phyloP scores from a whole-genome alignment of 2,113 vertebrate genomes.

The Cranoglanis bouderius region DNA sequence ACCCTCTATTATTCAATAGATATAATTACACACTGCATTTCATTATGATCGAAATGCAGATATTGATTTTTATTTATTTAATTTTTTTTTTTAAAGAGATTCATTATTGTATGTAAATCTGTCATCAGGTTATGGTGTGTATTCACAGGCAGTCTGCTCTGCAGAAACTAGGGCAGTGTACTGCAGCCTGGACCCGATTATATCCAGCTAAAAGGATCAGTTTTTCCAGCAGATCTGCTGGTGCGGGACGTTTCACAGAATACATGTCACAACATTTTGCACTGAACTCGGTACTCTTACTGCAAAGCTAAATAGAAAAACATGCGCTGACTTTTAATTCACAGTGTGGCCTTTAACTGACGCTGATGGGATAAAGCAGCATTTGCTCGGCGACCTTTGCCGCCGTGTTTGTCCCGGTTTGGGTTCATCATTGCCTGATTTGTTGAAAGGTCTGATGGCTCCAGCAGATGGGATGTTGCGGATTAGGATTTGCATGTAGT shows the following conservation, averaged over 20 bases:
- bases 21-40: not conserved
- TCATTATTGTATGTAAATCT: not conserved
- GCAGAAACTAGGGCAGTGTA: conserved; percentile 34
- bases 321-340: not conserved
- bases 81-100: not conserved
- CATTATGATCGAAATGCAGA: not conserved
- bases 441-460: conserved; percentile 46
- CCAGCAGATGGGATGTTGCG: conserved; percentile 68
- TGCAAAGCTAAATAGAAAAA: not conserved
- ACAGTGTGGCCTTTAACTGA: not conserved
- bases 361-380: conserved; percentile 45
- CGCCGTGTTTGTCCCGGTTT: conserved; percentile 67
- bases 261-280: not conserved
- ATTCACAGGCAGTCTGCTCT: not conserved
- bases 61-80: not conserved
- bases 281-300: not conserved
- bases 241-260: not conserved
- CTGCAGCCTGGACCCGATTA: conserved; percentile 3
- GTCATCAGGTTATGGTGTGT: not conserved
- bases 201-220: not conserved
- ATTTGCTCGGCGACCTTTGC: conserved; percentile 57
- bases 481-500: conserved; percentile 66
- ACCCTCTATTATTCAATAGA: not conserved
- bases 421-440: conserved; percentile 35
- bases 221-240: not conserved